These are phyloP conservation scores for Ganaspis sp. DNA, from an alignment of 1,140 invertebrate species.

Conservation along the genomic window DNA sequence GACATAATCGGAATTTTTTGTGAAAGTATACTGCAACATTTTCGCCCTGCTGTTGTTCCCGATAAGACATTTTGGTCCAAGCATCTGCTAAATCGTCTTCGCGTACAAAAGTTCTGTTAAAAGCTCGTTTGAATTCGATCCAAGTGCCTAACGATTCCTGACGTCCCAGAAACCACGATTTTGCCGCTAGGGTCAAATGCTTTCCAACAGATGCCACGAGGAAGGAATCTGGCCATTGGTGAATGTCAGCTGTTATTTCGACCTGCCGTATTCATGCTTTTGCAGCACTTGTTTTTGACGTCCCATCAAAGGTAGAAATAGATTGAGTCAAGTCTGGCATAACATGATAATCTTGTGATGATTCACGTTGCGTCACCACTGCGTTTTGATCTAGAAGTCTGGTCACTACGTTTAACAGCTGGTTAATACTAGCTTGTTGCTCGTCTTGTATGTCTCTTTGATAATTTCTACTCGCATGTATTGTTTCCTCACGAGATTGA, in stretches of 20 bases:
- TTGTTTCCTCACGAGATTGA: no score
- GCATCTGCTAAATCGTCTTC: conserved; percentile 37
- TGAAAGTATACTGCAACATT: not conserved
- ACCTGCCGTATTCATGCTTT: not conserved
- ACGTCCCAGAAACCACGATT: not conserved
- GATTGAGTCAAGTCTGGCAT: not conserved
- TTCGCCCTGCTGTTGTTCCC: conserved; percentile 42
- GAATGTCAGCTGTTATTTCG: not conserved
- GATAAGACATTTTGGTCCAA: conserved; percentile 47
- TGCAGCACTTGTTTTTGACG: not conserved
- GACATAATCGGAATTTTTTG: conserved; percentile 45
- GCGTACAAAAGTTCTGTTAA: conserved; percentile 4
- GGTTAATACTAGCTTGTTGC: no score
- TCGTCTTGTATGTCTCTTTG: no score
- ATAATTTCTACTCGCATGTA: no score
- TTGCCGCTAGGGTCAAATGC: not conserved
- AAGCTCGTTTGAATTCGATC: conserved; percentile 22
- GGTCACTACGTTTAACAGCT: no score
- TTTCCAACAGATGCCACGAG: not conserved
- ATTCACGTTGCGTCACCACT: not conserved
- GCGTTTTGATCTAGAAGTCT: not conserved
- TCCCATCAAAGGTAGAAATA: not conserved
- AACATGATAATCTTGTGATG: not conserved
- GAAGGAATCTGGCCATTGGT: not conserved
- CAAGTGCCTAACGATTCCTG: conserved; percentile 9